These are phyloP conservation scores for Carassius gibelio DNA, from an alignment of 2,113 vertebrate genomes.

Conservation along the genomic window DNA sequence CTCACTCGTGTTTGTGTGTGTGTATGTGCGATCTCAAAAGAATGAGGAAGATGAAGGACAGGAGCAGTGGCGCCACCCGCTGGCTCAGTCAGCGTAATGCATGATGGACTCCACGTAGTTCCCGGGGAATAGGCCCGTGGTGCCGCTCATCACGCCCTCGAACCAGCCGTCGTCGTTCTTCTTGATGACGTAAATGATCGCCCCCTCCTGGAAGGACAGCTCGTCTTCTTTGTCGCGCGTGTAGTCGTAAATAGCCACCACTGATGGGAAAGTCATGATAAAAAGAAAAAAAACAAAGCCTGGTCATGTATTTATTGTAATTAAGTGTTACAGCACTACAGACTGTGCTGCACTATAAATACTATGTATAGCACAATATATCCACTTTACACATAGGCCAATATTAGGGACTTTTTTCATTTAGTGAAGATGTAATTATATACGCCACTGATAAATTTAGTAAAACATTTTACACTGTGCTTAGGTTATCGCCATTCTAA, in stretches of 20 bases:
- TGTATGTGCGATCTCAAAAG: neutral
- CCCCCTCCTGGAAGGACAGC: conserved; percentile 97
- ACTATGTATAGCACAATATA: no score
- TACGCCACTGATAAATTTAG: no score
- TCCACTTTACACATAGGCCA: no score
- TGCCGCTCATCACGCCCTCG: conserved; percentile 95
- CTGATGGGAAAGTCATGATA: conserved; percentile 63
- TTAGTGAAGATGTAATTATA: no score
- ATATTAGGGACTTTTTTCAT: no score
- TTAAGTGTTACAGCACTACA: neutral
- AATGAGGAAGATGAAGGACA: conserved; percentile 25
- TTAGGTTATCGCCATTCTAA: no score
- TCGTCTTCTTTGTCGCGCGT: conserved; percentile 95
- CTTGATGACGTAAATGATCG: conserved; percentile 99
- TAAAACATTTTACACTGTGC: no score
- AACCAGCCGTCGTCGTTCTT: conserved; percentile 99
- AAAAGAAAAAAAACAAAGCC: neutral
- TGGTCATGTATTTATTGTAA: neutral
- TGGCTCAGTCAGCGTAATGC: conserved; percentile 94
- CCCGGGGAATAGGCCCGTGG: conserved; percentile 96
- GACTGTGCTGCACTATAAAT: no score
- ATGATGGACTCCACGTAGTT: conserved; percentile 99
- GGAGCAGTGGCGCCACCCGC: conserved; percentile 23
- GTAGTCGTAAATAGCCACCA: conserved; percentile 99
- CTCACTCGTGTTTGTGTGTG: neutral